Conservation (phyloP, 2,113 vertebrate species). For the Microcebus tavaratra region DNA sequence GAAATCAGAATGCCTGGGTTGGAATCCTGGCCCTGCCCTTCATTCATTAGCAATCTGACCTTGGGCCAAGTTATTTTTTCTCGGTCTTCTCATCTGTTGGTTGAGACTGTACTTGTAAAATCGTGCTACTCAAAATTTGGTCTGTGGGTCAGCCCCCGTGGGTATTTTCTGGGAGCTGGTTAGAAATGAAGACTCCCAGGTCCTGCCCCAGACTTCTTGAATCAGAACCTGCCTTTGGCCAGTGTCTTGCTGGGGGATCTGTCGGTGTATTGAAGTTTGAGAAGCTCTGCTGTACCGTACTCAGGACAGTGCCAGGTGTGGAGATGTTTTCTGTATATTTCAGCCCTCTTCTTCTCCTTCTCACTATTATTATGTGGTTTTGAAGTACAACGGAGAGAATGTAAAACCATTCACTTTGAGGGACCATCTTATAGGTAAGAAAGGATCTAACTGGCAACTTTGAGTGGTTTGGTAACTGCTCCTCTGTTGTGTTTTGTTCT, state of each 20-base stretch:
- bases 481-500: neutral
- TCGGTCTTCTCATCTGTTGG: neutral
- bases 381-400: neutral
- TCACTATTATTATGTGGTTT: neutral
- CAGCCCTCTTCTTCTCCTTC: neutral
- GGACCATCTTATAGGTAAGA: neutral
- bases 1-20: neutral
- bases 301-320: neutral
- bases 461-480: neutral
- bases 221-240: neutral
- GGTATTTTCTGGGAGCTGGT: neutral
- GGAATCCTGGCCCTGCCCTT: neutral
- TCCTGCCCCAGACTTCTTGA: neutral
- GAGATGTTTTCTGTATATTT: neutral
- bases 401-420: neutral
- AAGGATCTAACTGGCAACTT: neutral
- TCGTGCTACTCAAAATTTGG: neutral
- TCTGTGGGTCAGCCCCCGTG: neutral
- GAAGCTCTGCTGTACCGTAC: neutral
- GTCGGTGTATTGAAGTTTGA: neutral
- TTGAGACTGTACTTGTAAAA: neutral
- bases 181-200: neutral
- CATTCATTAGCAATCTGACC: neutral
- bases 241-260: neutral
- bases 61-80: neutral